Evolutionary conservation across 2,113 vertebrate species (phyloP).

Genomic region (Toxostoma redivivum): DNA sequence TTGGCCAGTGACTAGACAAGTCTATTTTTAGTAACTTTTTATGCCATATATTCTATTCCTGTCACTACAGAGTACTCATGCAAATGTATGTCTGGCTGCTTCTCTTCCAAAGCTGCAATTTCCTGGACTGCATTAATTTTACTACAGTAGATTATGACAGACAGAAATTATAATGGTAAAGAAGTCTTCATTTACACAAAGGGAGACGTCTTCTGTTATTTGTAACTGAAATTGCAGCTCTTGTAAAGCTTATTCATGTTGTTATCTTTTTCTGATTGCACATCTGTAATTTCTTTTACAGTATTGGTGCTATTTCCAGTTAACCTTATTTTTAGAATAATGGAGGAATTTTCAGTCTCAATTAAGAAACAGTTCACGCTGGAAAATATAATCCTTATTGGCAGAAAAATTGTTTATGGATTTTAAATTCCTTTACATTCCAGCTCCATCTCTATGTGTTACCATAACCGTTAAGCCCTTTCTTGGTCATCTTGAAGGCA

Average conservation of each 20-base stretch:
- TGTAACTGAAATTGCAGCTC: background rate
- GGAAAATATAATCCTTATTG: conserved; percentile 27
- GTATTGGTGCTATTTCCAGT: conserved; percentile 11
- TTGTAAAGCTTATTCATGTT: conserved; percentile 1
- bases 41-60: background rate
- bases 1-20: background rate
- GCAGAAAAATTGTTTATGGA: background rate
- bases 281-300: conserved; percentile 26
- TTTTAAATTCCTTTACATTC: background rate
- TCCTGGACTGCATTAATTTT: conserved; percentile 13
- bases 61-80: background rate
- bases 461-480: background rate
- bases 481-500: background rate
- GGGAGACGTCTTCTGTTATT: background rate
- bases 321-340: conserved; percentile 57
- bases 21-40: background rate
- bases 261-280: background rate
- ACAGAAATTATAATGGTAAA: conserved; percentile 5
- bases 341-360: background rate
- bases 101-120: conserved; percentile 18
- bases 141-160: conserved; percentile 23
- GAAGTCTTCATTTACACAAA: conserved; percentile 31
- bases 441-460: background rate
- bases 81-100: background rate
- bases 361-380: conserved; percentile 2